Base-by-base conservation (phyloP, 2,888 invertebrate genomes). In the Stenchaetothrips biformis region DNA sequence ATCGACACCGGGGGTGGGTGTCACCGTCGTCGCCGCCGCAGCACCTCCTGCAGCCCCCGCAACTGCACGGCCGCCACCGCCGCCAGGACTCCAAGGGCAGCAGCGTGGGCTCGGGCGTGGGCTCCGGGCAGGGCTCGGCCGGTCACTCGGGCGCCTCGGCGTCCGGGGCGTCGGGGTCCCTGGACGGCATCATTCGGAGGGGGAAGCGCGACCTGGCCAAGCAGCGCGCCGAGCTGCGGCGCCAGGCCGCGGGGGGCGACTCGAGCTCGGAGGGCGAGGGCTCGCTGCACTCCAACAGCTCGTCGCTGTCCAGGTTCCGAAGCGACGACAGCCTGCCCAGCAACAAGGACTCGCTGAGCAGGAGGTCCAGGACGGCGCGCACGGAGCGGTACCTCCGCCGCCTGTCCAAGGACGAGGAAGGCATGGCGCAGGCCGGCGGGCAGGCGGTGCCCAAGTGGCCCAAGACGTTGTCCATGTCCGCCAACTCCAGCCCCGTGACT, bases 381-480 rank as follows among this genome's bases (percentile, higher is more conserved):
- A 95, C 94, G 80, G 95, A 95, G 85, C 89, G 95, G 80, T 94
- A 94, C 85, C 91, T 93, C 81, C 93, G 93, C 85, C 89, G 95
- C 80, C 86, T 94, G 83, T 93, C 92, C 18, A 89, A 91, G 81
- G 93, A 93, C 83, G 92, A 93, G 62, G 92, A 92, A 84, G 87
- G 88, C 82, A 25, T 79, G 77, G 78, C 62, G 47, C 21, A 67
- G 48, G 78, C 78, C 48, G 79, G 62, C 2, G 77, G 81, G 7
- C 74, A 79, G 18, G 48, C 62, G 16, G 77, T 48, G 18, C 79
- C 81, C 78, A 83, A 82, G 78, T 84, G 84, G 83, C 83, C 83
- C 18, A 83, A 82, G 67, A 82, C 83, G n/a, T 83, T 83, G 2
- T 83, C 83, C 16, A 83, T 82, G 47, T 84, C 84, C 0, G 84